Evolutionary conservation across 2,113 vertebrate species (phyloP), one percentile per base, ranked within the genome.

Genomic region (Crotalus helleri): DNA sequence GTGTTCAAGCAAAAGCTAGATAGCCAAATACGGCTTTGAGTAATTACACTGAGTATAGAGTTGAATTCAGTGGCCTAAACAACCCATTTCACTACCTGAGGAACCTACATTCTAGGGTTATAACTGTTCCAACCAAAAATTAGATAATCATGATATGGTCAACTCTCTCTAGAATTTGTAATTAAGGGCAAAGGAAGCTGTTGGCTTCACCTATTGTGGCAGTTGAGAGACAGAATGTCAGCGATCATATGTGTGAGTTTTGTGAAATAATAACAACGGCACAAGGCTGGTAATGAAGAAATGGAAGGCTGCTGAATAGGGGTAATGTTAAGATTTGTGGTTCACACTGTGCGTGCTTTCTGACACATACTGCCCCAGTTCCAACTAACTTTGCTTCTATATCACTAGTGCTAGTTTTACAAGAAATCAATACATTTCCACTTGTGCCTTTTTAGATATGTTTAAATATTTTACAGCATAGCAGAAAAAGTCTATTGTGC

Each of bases 381-480:
- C 33, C 19, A 19, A 21, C 17, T 33, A 44, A 21, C 17, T 39
- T 81, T 81, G 17, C 69, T 44, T 21, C 6, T 81, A 44, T 44
- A 81, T 44, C 19, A 9, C n/a, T 24, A 46, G 11, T 89, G 88
- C 39, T 44, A 44, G 55, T 59, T 33, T 93, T 86, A 64, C 17
- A 90, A 90, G 89, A 64, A 92, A 90, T 46, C 74, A 26, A 29
- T 49, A 53, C 29, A 74, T 85, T 59, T 89, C 69, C 29, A 53
- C 57, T 53, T 51, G 69, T 29, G 39, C 29, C 54, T 24, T 85
- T 89, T 53, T 39, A 24, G 33, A 90, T 59, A 53, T 64, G 61
- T 92, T 95, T 95, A 90, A 90, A 54, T 97, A 94, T 96, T 96
- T 96, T 95, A 92, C 90, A 90, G 88, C 92, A 90, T 15, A 49